These are phyloP conservation scores for Thalpophila matura DNA, from an alignment of 2,888 invertebrate genomes.

Conservation along the genomic window DNA sequence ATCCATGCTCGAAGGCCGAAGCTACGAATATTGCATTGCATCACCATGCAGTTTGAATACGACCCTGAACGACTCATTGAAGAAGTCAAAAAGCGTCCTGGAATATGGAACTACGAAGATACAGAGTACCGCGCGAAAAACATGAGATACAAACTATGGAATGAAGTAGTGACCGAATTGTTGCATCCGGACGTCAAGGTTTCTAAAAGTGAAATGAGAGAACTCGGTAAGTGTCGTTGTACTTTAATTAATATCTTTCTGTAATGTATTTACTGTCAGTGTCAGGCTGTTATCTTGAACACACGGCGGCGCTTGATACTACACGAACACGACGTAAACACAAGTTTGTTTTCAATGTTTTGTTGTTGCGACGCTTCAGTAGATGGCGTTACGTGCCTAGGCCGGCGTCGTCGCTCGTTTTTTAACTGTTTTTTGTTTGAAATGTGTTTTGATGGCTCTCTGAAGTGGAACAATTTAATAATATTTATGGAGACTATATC, in stretches of 20 bases:
- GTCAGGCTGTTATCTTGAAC: slow-evolving; percentile 34
- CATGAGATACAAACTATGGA: slow-evolving; percentile 78
- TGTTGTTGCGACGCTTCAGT: slow-evolving; percentile 15
- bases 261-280: slow-evolving; percentile 3
- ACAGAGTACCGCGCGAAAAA: slow-evolving; percentile 79
- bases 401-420: slow-evolving; percentile 1
- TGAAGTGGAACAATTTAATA: slow-evolving; percentile 20
- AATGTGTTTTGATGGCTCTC: slow-evolving; percentile 18
- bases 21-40: slow-evolving; percentile 1
- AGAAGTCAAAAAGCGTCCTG: slow-evolving; percentile 84
- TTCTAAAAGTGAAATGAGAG: slow-evolving; percentile 84
- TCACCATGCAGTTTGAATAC: slow-evolving; percentile 84
- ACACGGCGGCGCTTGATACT: slow-evolving; percentile 4
- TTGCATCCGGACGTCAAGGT: slow-evolving; percentile 78
- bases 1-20: slow-evolving; percentile 44
- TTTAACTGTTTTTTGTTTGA: slow-evolving; percentile 28
- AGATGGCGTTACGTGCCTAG: slow-evolving; percentile 59
- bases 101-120: slow-evolving; percentile 84
- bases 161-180: slow-evolving; percentile 81
- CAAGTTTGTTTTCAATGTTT: slow-evolving; percentile 46
- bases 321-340: slow-evolving; percentile 45
- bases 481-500: slow-evolving; percentile 15
- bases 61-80: slow-evolving; percentile 85
- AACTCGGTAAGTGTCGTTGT: slow-evolving; percentile 77
- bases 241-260: slow-evolving; percentile 14